These are phyloP conservation scores for Stenotaenia linearis DNA, from an alignment of 2,888 invertebrate species.

Conservation along the genomic window DNA sequence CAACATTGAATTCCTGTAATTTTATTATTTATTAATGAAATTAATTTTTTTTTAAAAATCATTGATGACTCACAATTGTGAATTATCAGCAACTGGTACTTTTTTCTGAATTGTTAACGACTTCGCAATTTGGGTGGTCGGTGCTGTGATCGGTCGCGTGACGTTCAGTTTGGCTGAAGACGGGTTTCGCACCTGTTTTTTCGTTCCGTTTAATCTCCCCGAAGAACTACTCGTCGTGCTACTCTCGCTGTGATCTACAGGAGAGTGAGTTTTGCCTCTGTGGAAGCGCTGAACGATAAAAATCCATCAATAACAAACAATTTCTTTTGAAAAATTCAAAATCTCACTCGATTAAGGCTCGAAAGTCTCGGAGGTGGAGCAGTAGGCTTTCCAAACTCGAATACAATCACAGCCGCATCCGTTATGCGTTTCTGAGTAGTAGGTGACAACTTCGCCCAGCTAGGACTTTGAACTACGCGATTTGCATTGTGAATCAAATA, in stretches of 20 bases:
- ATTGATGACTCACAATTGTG: background rate
- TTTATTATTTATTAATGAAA: background rate
- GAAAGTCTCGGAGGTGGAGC: slow-evolving; percentile 46
- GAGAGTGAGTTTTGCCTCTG: slow-evolving; percentile 20
- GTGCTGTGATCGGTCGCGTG: background rate
- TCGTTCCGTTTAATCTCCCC: background rate
- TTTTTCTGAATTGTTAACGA: background rate
- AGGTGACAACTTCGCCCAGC: slow-evolving; percentile 42
- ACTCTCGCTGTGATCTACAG: slow-evolving; percentile 21
- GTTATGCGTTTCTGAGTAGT: slow-evolving; percentile 44
- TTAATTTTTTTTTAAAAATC: background rate
- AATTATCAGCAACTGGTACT: background rate
- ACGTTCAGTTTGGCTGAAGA: background rate
- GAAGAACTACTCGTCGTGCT: slow-evolving; percentile 29
- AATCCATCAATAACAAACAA: background rate
- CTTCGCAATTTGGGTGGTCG: background rate
- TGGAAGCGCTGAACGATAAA: background rate
- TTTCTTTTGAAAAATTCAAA: background rate
- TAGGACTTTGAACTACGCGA: slow-evolving; percentile 44
- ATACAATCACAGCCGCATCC: slow-evolving; percentile 46
- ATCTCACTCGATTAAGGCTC: slow-evolving; percentile 43
- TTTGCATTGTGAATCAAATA: slow-evolving; percentile 64
- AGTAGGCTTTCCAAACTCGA: slow-evolving; percentile 45
- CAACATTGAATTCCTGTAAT: background rate
- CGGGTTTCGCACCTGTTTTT: background rate